Evolutionary conservation across 1,140 invertebrate genomes (phyloP).

Genomic region (Drosophila seguyi): DNA sequence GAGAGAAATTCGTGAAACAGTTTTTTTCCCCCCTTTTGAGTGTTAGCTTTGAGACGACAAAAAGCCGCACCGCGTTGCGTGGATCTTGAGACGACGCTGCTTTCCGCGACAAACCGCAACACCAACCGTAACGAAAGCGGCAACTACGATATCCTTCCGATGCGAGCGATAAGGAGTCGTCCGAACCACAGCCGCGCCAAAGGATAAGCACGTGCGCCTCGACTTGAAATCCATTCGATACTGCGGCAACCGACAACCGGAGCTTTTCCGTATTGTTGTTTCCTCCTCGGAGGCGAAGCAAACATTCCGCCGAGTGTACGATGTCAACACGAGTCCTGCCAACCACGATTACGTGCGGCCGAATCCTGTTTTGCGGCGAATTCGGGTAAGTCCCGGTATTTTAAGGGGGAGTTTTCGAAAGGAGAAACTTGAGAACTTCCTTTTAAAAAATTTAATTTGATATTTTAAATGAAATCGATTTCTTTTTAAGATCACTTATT

Average conservation of each 20-base stretch:
- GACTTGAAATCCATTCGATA: conserved; percentile 68
- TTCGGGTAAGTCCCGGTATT: conserved; percentile 9
- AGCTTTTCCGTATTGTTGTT: conserved; percentile 41
- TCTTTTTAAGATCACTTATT: no score
- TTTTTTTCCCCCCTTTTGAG: background rate
- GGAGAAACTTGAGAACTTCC: background rate
- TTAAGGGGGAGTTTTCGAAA: background rate
- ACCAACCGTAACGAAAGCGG: conserved; percentile 5
- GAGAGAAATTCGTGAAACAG: conserved; percentile 1
- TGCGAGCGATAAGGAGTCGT: conserved; percentile 37
- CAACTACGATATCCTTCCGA: conserved; percentile 28
- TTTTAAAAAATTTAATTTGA: background rate
- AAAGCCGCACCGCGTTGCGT: conserved; percentile 3
- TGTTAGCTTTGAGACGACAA: conserved; percentile 1
- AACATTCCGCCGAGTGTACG: conserved; percentile 2
- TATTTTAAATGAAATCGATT: background rate
- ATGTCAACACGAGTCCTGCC: conserved; percentile 12
- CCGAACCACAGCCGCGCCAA: conserved; percentile 27
- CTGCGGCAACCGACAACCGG: conserved; percentile 47
- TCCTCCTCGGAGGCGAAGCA: conserved; percentile 13
- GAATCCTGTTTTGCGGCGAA: conserved; percentile 17
- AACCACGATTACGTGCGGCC: background rate
- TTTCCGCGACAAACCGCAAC: conserved; percentile 13
- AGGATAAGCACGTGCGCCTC: conserved; percentile 63
- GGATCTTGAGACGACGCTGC: background rate